These are phyloP conservation scores for Nomada hirtipes DNA, from an alignment of 2,888 invertebrate genomes.

Conservation along the genomic window DNA sequence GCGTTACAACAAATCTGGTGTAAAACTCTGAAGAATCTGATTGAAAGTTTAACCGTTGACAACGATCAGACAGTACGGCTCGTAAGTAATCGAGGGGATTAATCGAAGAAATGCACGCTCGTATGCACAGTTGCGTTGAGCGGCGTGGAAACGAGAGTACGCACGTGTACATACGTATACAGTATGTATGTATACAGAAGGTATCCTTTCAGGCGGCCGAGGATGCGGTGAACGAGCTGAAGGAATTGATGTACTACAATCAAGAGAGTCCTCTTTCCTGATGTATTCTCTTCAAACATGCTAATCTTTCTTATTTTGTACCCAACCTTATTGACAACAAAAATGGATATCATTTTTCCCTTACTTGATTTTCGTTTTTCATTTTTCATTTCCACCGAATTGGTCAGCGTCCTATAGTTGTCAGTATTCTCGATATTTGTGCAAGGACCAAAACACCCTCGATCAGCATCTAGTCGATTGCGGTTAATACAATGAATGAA, in stretches of 20 bases:
- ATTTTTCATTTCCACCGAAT: background rate
- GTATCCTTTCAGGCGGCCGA: slow-evolving; percentile 84
- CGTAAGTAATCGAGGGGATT: slow-evolving; percentile 80
- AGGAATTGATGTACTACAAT: slow-evolving; percentile 84
- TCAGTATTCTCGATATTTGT: background rate
- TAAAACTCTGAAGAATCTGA: slow-evolving; percentile 86
- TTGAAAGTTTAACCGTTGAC: slow-evolving; percentile 88
- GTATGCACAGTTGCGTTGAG: background rate
- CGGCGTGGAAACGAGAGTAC: background rate
- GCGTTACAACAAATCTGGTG: slow-evolving; percentile 88
- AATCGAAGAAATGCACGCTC: background rate
- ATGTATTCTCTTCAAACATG: background rate
- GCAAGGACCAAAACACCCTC: no score
- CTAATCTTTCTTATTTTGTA: slow-evolving; percentile 13
- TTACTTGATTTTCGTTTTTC: background rate
- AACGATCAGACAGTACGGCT: slow-evolving; percentile 87
- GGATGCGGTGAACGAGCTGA: slow-evolving; percentile 86
- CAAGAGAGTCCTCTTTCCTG: slow-evolving; percentile 57
- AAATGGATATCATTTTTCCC: slow-evolving; percentile 3
- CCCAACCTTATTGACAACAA: background rate
- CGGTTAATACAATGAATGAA: slow-evolving; percentile 24
- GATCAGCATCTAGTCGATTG: background rate
- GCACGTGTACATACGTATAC: background rate
- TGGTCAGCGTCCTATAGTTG: background rate
- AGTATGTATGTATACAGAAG: no score